Evolutionary conservation across 2,888 invertebrate species (phyloP).

Genomic region (Drosophila setosimentum): DNA sequence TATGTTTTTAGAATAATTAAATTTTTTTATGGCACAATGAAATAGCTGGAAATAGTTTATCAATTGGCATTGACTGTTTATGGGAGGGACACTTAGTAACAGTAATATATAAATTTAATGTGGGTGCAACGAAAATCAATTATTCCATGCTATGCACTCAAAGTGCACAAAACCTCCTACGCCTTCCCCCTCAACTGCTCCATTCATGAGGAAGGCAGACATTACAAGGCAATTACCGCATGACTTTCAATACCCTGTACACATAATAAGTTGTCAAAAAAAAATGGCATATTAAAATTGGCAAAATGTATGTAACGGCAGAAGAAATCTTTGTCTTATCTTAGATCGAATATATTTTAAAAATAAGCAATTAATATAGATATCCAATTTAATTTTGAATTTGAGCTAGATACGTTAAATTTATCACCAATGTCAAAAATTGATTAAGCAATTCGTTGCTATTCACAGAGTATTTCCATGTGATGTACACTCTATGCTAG

Average conservation of each 20-base stretch:
- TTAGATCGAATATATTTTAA: not conserved
- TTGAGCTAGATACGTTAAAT: not conserved
- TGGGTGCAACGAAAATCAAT: constrained; percentile 43
- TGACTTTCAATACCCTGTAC: constrained; percentile 32
- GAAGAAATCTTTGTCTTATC: not conserved
- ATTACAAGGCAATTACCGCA: constrained; percentile 40
- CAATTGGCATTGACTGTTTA: constrained; percentile 50
- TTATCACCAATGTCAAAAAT: not conserved
- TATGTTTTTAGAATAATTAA: constrained; percentile 14
- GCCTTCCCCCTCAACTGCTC: not conserved
- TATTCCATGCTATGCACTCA: constrained; percentile 41
- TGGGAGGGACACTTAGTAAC: constrained; percentile 11
- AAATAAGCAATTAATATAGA: not conserved
- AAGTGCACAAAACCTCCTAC: constrained; percentile 11
- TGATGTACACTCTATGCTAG: not conserved
- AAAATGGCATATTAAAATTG: not conserved
- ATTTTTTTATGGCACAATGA: not conserved
- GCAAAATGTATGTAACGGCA: not conserved
- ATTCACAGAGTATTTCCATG: not conserved
- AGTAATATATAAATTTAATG: not conserved
- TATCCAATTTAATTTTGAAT: not conserved
- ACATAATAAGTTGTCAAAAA: not conserved
- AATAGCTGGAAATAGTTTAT: constrained; percentile 13
- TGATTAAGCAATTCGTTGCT: not conserved
- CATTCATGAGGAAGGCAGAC: constrained; percentile 28